Percentiles rank a stretch among this genome's conserved stretches.
Evolutionary conservation across 2,888 invertebrate genomes (phyloP).

Genomic region (Agrotis clavis): DNA sequence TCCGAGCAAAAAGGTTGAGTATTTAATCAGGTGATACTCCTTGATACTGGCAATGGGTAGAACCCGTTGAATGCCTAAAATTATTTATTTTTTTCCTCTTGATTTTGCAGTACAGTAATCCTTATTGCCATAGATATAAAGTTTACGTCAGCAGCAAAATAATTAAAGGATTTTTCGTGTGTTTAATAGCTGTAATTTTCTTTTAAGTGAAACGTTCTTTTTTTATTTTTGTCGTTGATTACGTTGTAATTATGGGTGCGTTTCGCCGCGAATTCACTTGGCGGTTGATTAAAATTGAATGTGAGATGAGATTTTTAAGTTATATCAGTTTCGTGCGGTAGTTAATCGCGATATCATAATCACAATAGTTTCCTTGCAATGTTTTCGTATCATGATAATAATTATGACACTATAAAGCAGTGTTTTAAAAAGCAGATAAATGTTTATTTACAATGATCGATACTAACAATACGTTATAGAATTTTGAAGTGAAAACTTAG

Average conservation of each 20-base stretch:
- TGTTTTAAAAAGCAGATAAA: background rate
- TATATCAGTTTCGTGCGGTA: conserved; percentile 6
- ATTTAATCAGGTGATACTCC: conserved; percentile 61
- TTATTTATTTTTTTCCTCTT: too few relatives aligned
- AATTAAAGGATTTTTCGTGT: conserved; percentile 40
- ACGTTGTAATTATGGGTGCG: conserved; percentile 50
- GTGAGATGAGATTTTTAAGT: conserved; percentile 9
- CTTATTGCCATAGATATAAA: too few relatives aligned
- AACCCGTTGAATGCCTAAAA: conserved; percentile 56
- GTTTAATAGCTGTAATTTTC: conserved; percentile 57
- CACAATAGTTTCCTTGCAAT: too few relatives aligned
- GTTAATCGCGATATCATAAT: background rate
- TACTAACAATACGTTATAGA: too few relatives aligned
- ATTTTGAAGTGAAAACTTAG: too few relatives aligned
- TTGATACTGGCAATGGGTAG: conserved; percentile 48
- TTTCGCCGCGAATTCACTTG: conserved; percentile 37
- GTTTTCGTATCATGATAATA: background rate
- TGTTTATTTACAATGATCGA: too few relatives aligned
- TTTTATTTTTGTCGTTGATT: conserved; percentile 44
- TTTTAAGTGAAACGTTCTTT: conserved; percentile 45
- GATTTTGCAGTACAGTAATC: too few relatives aligned
- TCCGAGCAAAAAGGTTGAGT: conserved; percentile 62
- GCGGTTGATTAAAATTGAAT: conserved; percentile 52
- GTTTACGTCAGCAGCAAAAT: too few relatives aligned
- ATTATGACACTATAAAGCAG: conserved; percentile 12